Conservation (phyloP, 2,888 invertebrate species). For the Embidobia sp. region DNA sequence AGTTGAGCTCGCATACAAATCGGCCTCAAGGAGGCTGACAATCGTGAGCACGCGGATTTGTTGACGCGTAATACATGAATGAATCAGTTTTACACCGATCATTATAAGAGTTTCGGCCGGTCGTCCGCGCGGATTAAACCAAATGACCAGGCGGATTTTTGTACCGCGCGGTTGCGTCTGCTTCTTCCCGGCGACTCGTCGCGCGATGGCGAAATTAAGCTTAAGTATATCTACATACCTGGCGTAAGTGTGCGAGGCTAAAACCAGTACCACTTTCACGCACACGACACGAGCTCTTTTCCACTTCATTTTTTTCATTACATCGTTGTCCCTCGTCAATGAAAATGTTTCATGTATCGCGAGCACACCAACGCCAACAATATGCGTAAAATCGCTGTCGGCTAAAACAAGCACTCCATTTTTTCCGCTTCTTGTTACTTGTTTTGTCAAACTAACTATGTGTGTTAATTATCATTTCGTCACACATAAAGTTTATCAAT, state of each 20-base stretch:
- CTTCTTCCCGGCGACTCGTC: slow-evolving; percentile 35
- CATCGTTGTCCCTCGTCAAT: slow-evolving; percentile 6
- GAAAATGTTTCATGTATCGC: slow-evolving; percentile 23
- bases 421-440: neutral
- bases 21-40: slow-evolving; percentile 13
- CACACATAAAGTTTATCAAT: slow-evolving; percentile 10
- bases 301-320: slow-evolving; percentile 12
- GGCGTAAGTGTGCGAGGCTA: slow-evolving; percentile 33
- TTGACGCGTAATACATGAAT: slow-evolving; percentile 49
- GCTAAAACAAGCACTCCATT: slow-evolving; percentile 38
- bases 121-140: slow-evolving; percentile 71
- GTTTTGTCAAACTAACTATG: slow-evolving; percentile 10
- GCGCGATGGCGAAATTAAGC: slow-evolving; percentile 61
- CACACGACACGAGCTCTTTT: slow-evolving; percentile 32
- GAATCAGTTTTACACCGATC: slow-evolving; percentile 54
- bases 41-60: slow-evolving; percentile 26
- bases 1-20: slow-evolving; percentile 32
- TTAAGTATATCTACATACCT: slow-evolving; percentile 52
- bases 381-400: slow-evolving; percentile 28
- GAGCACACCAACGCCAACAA: slow-evolving; percentile 27
- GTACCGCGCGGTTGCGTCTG: slow-evolving; percentile 39
- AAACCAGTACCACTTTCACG: slow-evolving; percentile 41
- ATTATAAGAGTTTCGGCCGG: slow-evolving; percentile 55
- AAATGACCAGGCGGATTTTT: slow-evolving; percentile 72
- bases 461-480: slow-evolving; percentile 50